These are phyloP conservation scores for Lordiphosa andalusiaca DNA, from an alignment of 2,888 invertebrate species.

Conservation along the genomic window DNA sequence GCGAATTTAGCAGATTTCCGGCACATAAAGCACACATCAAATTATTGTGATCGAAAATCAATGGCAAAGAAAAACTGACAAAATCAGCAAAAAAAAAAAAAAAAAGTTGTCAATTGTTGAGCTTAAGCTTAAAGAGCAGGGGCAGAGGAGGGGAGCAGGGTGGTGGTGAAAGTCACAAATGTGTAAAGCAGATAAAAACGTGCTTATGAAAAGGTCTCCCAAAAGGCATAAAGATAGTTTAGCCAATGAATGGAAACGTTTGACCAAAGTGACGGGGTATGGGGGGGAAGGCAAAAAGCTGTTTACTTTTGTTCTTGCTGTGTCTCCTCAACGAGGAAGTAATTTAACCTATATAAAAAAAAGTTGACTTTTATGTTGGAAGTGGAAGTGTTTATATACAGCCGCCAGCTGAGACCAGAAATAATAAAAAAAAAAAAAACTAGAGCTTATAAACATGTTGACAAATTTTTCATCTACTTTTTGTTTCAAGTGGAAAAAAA, in stretches of 20 bases:
- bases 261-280: slow-evolving; percentile 20
- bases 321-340: slow-evolving; percentile 53
- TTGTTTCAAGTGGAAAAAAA: slow-evolving; percentile 32
- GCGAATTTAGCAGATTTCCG: slow-evolving; percentile 24
- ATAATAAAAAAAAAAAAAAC: slow-evolving; percentile 23
- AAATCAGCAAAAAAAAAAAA: slow-evolving; percentile 55
- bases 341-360: slow-evolving; percentile 62
- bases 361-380: slow-evolving; percentile 33
- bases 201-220: slow-evolving; percentile 64
- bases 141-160: not conserved
- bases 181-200: slow-evolving; percentile 68
- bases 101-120: not conserved
- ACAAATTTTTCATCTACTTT: slow-evolving; percentile 46
- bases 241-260: slow-evolving; percentile 51
- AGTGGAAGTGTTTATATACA: slow-evolving; percentile 34
- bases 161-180: slow-evolving; percentile 42
- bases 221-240: slow-evolving; percentile 64
- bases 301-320: slow-evolving; percentile 22
- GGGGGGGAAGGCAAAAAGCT: not conserved
- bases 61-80: slow-evolving; percentile 48
- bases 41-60: slow-evolving; percentile 58
- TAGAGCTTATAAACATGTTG: slow-evolving; percentile 58
- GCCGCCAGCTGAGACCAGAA: slow-evolving; percentile 29
- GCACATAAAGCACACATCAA: slow-evolving; percentile 53
- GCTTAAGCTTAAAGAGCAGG: not conserved